Evolutionary conservation across 2,113 vertebrate species (phyloP).

Genomic region (Sapajus apella): DNA sequence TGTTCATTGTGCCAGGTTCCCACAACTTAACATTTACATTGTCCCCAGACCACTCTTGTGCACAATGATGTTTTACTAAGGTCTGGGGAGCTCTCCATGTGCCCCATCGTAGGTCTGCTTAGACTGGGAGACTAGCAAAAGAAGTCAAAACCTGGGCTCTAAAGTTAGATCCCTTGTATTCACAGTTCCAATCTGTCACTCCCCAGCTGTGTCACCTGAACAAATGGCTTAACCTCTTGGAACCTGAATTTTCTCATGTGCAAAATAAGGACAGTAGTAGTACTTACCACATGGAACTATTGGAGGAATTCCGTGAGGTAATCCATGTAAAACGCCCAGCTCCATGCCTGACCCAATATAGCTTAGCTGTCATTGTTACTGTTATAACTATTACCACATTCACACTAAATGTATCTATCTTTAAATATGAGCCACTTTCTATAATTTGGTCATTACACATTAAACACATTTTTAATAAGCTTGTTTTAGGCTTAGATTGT

Average conservation of each 20-base stretch:
- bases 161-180: not conserved
- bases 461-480: constrained; percentile 43
- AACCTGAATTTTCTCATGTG: not conserved
- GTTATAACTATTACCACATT: not conserved
- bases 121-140: not conserved
- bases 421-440: not conserved
- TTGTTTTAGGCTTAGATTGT: not conserved
- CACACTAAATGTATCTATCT: not conserved
- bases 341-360: not conserved
- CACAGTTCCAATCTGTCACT: not conserved
- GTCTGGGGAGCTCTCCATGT: not conserved
- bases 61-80: not conserved
- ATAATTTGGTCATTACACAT: constrained; percentile 10
- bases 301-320: not conserved
- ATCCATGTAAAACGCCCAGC: not conserved
- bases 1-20: not conserved
- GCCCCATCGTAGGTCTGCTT: not conserved
- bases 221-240: not conserved
- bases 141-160: not conserved
- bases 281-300: not conserved
- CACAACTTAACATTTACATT: fast-evolving
- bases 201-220: not conserved
- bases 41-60: not conserved
- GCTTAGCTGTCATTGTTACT: not conserved
- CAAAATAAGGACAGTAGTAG: not conserved